Conservation (phyloP, 2,888 invertebrate species). For the Tipula unca region DNA sequence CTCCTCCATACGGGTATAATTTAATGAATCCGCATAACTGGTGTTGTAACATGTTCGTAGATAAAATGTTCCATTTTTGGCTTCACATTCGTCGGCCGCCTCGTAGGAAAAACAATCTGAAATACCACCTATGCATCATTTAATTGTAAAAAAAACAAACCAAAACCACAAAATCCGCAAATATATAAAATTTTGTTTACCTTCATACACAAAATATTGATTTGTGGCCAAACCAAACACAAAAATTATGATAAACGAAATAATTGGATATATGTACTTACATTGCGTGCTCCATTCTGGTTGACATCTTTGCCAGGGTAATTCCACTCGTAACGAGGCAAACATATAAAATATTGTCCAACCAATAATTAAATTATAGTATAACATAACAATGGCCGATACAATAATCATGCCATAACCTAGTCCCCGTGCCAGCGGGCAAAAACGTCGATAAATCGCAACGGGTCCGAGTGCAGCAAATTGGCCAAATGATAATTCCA, state of each 20-base stretch:
- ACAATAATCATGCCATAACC: conserved; percentile 70
- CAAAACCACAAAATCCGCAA: neutral
- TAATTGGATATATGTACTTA: conserved; percentile 39
- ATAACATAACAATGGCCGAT: conserved; percentile 66
- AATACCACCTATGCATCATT: neutral
- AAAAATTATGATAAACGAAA: no score
- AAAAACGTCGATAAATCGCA: conserved; percentile 71
- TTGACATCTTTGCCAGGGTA: conserved; percentile 67
- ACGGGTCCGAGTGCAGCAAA: conserved; percentile 71
- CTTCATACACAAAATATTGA: no score
- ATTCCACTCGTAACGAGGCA: conserved; percentile 52
- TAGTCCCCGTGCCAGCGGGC: conserved; percentile 57
- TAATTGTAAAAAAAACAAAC: neutral
- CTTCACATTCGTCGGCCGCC: conserved; percentile 52
- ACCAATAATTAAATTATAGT: conserved; percentile 67
- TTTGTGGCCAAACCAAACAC: no score
- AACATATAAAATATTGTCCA: conserved; percentile 73
- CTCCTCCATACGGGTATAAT: conserved; percentile 49
- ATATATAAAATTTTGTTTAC: no score
- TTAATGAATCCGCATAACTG: conserved; percentile 46
- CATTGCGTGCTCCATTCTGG: conserved; percentile 59
- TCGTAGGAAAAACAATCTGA: conserved; percentile 62
- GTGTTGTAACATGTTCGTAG: conserved; percentile 53
- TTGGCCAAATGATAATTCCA: conserved; percentile 79
- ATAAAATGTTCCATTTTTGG: conserved; percentile 55